Evolutionary conservation across 2,113 vertebrate species (phyloP).

Genomic region (Eonycteris spelaea): DNA sequence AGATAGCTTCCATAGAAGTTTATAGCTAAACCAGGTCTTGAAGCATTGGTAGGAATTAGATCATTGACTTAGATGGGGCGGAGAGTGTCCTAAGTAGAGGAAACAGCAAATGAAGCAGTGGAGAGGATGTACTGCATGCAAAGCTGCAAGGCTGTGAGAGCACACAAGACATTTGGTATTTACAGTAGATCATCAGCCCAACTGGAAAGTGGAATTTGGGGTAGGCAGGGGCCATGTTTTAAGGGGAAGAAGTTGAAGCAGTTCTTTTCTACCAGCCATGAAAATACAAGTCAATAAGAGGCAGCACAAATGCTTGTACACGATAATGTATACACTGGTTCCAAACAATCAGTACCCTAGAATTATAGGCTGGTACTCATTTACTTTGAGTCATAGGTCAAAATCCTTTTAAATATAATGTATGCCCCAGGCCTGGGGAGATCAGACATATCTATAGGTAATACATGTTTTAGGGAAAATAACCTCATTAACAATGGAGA

Average conservation of each 20-base stretch:
- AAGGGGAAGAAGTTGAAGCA: not conserved
- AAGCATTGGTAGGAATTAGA: not conserved
- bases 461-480: constrained; percentile 1
- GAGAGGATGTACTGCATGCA: not conserved
- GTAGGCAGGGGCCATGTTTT: not conserved
- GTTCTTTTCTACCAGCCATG: not conserved
- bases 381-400: not conserved
- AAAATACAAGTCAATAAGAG: not conserved
- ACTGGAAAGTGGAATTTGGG: not conserved
- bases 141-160: not conserved
- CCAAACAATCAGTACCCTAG: not conserved
- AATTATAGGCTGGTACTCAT: not conserved
- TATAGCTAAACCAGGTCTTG: not conserved
- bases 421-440: not conserved
- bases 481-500: constrained; percentile 22
- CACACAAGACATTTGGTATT: not conserved
- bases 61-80: not conserved
- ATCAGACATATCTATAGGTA: not conserved
- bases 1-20: not conserved
- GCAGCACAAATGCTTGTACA: not conserved
- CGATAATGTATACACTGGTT: not conserved
- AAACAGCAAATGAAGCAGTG: not conserved
- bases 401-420: not conserved
- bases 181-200: not conserved
- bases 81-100: not conserved